Percentiles rank a stretch among this genome's conserved stretches.
Evolutionary conservation across 2,113 vertebrate genomes (phyloP).

Genomic region (Stegostoma tigrinum): DNA sequence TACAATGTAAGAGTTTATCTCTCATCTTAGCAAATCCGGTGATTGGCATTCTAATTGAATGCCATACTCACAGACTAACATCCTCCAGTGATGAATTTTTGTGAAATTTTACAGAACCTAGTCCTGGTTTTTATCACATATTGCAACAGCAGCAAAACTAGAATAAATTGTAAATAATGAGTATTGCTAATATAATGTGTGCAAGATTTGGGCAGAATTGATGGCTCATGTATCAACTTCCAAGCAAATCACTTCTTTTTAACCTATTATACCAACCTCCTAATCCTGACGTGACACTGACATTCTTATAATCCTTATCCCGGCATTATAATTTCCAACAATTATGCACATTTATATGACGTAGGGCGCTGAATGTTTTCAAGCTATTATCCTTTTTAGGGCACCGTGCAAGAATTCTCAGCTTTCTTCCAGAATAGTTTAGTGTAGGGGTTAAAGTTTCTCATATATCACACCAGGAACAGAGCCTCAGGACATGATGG

Average conservation of each 20-base stretch:
- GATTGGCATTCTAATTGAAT: slow-evolving; percentile 23
- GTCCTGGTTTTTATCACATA: neutral
- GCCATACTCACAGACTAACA: neutral
- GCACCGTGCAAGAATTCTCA: neutral
- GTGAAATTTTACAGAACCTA: neutral
- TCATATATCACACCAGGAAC: neutral
- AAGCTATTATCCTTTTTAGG: slow-evolving; percentile 8
- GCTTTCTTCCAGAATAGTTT: neutral
- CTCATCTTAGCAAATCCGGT: neutral
- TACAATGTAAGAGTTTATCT: neutral
- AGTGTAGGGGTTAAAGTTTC: neutral
- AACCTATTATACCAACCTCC: neutral
- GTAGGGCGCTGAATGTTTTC: neutral
- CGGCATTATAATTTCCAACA: neutral
- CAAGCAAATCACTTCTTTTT: neutral
- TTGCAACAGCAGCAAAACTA: neutral
- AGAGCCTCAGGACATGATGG: neutral
- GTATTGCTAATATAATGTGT: neutral
- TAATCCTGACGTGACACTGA: neutral
- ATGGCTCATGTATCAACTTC: neutral
- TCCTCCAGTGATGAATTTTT: neutral
- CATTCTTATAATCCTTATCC: neutral
- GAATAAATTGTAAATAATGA: slow-evolving; percentile 16
- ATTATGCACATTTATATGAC: neutral
- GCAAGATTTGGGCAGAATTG: slow-evolving; percentile 13